Base-by-base conservation (phyloP, 2,797 vertebrate genomes). In the Oreortyx pictus region DNA sequence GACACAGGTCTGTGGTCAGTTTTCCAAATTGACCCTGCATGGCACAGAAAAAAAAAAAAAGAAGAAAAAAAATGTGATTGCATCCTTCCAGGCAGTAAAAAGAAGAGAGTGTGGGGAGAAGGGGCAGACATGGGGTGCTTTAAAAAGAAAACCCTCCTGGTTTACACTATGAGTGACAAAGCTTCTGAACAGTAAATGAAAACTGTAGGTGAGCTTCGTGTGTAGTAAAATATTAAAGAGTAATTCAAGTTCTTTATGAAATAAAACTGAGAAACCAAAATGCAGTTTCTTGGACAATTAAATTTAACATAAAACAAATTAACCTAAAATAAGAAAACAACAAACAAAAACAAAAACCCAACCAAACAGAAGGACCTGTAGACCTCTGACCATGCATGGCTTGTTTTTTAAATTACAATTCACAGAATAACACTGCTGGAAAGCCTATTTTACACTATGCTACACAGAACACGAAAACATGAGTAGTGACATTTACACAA, bases 371-470 rank as follows among this genome's bases (percentile, higher is more conserved):
- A 92, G 89, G 86, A 89, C 80, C 78, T 92, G 92, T 86, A 93
- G 86, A 80, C 85, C 94, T 97, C 96, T 97, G 97, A 97, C 97
- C 97, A 97, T 97, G 96, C 97, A 97, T 97, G 97, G 97, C 97
- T 98, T 98, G 92, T 90, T 98, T 95, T 94, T 98, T 98, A 98
- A 98, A 98, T 98, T 98, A 99, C 96, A 98, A 91, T 98, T 98
- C 96, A 98, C 98, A 98, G 98, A 98, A 98, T 98, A 98, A 98
- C 97, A 98, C 98, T 98, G 98, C 95, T 97, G 81, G 97, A 97
- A 97, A 97, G 96, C 95, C 98, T 98, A 98, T 98, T 97, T 98
- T 98, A 98, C 98, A 98, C 97, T 98, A 98, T 98, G 97, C 97
- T 98, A 98, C 98, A 98, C 96, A 97, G 67, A 92, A 94, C 86